Base-by-base conservation (phyloP, 2,797 vertebrate species). In the Neoniphon sammara region DNA sequence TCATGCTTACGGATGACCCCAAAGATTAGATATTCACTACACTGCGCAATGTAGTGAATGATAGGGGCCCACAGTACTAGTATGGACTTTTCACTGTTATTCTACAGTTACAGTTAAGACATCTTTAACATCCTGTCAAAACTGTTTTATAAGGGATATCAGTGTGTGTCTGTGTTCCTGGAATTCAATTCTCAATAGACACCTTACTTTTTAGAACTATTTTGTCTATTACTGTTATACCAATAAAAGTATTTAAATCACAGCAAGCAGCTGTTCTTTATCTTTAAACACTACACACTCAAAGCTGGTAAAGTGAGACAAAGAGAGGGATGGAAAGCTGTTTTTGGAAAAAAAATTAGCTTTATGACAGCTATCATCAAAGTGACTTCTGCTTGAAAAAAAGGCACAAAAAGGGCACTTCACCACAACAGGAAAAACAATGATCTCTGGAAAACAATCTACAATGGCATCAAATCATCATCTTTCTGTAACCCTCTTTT, bases 161-260 rank as follows among this genome's bases (percentile, higher is more conserved):
- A 20, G 27, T 50, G 34, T 52, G 11, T 65, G 11, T 52, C n/a
- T 65, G 11, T 44, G 54, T 23, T 65, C 47, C 62, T 36, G 58
- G 53, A 75, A 63, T 80, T 80, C 55, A 76, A 66, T 79, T 52
- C 7, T 20, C 1, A 39, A 59, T 47, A 31, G n/a, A 66, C 84
- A 60, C 60, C 3, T 70, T 76, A 81, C 70, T 77, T 92, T 90
- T 75, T 84, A 87, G 71, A 90, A 72, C 56, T 85, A 84, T 88
- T 86, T 88, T 90, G 78, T 89, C 80, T 89, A 87, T 89, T 88
- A 66, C 64, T 83, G 75, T 81, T 78, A 79, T 66, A 79, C 59
- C 68, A 92, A 90, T 92, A 91, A 92, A 93, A 69, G 7, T 72
- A 62, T 78, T 85, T 12, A 80, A 83, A 84, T 36, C 23, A 64